Evolutionary conservation across 1,140 invertebrate genomes (phyloP), one percentile per base, ranked within the genome.

Genomic region (Ectropis grisescens): DNA sequence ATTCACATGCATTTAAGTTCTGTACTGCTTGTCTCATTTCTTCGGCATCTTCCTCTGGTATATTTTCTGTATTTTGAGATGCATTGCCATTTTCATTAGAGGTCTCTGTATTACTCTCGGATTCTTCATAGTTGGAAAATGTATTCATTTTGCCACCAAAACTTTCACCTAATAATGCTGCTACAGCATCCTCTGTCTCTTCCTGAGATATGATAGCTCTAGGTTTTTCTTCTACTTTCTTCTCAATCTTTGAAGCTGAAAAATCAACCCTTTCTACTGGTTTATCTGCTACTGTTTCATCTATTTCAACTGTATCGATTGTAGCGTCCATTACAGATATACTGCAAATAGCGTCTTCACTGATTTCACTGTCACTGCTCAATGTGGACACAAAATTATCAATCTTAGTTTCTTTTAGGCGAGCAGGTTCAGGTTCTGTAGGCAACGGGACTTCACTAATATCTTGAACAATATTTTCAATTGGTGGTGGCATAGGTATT

Each of bases 141-240:
- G 82, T 56, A 42, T 66, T 70, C 38, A 58, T 58, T 47, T 80
- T 82, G 4, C 75, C 78, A 4, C 90, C 90, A 62, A 94, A 93
- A 36, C 92, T 93, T 70, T 94, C 93, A 19, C 91, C 91, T 12
- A 95, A 67, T 2, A 96, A 69, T 4, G 93, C 93, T 1, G 93
- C 93, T 0, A 96, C 93, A 0, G 94, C 94, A 74, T 95, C 93
- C 60, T 94, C 93, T 0, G 94, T 96, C 81, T 96, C 93, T 82
- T 95, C 93, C 76, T 95, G 93, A 1, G 93, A 95, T 48, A 95
- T 95, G 0, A 93, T 86, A 1, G 92, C 90, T 25, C 93, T 84
- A 0, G 91, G 90, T 56, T 93, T 93, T 42, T 93, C 91, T 41
- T 90, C 90, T 1, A 81, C 53, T 52, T 88, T 87, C 22, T 86